A percentile compares a stretch with the other conserved stretches of the same genome.
phyloP scores from a whole-genome alignment of 2,888 invertebrate genomes.

The Malacosoma neustria region DNA sequence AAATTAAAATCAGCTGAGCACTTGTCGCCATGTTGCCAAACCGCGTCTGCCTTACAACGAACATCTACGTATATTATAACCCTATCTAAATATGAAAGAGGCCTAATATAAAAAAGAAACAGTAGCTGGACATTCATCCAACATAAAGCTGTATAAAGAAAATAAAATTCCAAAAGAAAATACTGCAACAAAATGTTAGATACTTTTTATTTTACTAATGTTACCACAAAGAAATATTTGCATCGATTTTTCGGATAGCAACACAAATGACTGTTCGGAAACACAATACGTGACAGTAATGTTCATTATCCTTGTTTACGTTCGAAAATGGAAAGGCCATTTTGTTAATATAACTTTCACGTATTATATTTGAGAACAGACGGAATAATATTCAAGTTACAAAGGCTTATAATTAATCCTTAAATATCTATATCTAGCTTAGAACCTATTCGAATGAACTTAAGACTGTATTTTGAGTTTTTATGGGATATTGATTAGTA shows the following conservation, averaged over 20 bases:
- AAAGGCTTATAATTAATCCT: constrained; percentile 57
- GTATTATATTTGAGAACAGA: too few relatives aligned
- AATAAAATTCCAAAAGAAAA: constrained; percentile 45
- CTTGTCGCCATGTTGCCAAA: constrained; percentile 23
- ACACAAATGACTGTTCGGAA: too few relatives aligned
- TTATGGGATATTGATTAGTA: background rate
- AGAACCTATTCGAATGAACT: constrained; percentile 49
- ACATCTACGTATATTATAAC: constrained; percentile 58
- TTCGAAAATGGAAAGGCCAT: too few relatives aligned
- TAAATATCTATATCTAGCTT: constrained; percentile 58
- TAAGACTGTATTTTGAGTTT: constrained; percentile 14
- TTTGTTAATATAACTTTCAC: too few relatives aligned
- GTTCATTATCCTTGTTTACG: too few relatives aligned
- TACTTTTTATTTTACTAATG: constrained; percentile 20
- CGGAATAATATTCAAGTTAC: constrained; percentile 44
- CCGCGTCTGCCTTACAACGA: constrained; percentile 46
- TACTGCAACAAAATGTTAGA: constrained; percentile 41
- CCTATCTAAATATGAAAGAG: constrained; percentile 61
- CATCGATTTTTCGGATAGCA: constrained; percentile 41
- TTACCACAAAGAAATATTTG: constrained; percentile 36
- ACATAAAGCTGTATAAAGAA: constrained; percentile 31
- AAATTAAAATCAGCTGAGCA: background rate
- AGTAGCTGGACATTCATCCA: constrained; percentile 49
- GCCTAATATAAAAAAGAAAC: constrained; percentile 41
- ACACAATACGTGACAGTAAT: too few relatives aligned